Evolutionary conservation across 2,797 vertebrate species (phyloP).

Genomic region (Arctocebus calabarensis): DNA sequence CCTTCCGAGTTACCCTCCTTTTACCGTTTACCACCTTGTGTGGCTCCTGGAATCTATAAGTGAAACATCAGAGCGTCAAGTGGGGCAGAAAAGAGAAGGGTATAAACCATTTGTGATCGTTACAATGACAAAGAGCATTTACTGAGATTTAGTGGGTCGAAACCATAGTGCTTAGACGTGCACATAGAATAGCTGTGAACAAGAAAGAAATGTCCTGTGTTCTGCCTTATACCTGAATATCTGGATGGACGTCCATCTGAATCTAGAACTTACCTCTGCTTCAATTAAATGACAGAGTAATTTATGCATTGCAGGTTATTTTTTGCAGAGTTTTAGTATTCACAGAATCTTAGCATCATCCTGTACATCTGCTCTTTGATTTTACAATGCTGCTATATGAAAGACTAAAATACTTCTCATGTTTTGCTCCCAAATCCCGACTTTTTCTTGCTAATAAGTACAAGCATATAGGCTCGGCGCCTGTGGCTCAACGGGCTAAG

Average conservation of each 20-base stretch:
- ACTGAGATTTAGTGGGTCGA: background rate
- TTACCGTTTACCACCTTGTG: background rate
- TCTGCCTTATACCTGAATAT: background rate
- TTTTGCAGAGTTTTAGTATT: background rate
- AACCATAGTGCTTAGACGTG: background rate
- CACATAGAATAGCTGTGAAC: background rate
- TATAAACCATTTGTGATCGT: background rate
- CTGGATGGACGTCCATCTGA: background rate
- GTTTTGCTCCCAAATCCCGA: background rate
- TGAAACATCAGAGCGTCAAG: background rate
- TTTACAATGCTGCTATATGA: background rate
- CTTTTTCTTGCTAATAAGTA: background rate
- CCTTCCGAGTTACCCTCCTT: background rate
- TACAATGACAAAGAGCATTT: background rate
- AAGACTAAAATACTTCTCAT: background rate
- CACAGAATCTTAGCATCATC: background rate
- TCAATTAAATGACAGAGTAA: constrained; percentile 25
- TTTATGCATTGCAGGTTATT: background rate
- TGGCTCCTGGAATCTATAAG: background rate
- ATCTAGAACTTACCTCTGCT: background rate
- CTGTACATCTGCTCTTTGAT: background rate
- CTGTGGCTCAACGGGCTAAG: no score
- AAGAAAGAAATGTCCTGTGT: background rate
- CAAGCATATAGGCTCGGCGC: background rate
- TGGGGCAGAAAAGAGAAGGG: background rate